Base-by-base conservation (phyloP, 64 coral and sea anemone genomes). In the Cladopsammia gracilis region DNA sequence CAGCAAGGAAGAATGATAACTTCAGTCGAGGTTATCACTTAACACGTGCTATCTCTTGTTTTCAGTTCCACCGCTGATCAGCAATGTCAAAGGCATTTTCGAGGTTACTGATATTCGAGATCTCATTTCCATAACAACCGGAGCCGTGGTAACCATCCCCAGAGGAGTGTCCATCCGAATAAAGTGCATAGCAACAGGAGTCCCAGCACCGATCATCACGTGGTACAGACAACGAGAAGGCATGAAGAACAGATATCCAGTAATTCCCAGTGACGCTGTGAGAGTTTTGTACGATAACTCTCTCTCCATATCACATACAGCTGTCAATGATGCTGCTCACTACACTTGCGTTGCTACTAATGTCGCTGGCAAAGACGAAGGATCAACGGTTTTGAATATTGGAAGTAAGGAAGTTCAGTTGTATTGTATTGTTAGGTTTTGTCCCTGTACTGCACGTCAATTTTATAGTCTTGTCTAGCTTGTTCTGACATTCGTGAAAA, bases 101-200 rank as follows among this genome's bases (percentile, higher is more conserved):
- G 95, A 97, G 43, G 58, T 97, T 43, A 97, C 95, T 25, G 92
- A 97, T 25, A 83, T 97, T 47, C 75, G 95, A 48, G 81, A 97
- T 26, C 87, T 97, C 4, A 54, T 97, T 69, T 97, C 95, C 76
- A 97, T 97, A 73, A 90, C 91, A 47, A 97, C 95, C 7, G 95
- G 95, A 2, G 92, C 95, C 64, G 88, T 97, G n/a, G 95, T 97
- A 18, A 97, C 91, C 18, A 90, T 94, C 48, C 95, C 92, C 0
- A 89, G 84, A 70, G 95, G 95, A 3, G 92, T 97, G 24, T 15
- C 95, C 1, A 90, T 97, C 48, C 70, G 73, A 58, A 97, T 97
- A 82, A 89, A 78, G 62, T 97, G 95, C 73, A 67, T 94, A 54
- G 92, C 88, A 22, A 86, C 71, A 3, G 95, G 95, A 2, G 64